Base-by-base conservation (phyloP, 2,888 invertebrate species). In the Therioaphis trifolii region DNA sequence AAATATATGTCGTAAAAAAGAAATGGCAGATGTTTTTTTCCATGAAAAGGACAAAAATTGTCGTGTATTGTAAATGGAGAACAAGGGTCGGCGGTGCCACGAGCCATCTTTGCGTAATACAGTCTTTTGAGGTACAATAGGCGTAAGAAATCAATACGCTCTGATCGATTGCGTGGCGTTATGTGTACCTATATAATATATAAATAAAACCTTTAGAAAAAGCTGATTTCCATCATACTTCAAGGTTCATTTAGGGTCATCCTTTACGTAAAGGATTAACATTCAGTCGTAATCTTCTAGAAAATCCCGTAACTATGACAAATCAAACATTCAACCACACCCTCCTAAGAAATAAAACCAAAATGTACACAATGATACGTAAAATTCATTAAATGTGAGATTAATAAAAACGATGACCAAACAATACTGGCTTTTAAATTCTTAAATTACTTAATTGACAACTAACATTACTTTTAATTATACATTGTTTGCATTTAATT, bases 21-120 rank as follows among this genome's bases (percentile, higher is more conserved):
- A 52, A 12, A 46, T n/a, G 40, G 82, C 82, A 82, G 82, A 82
- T 82, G 82, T 74, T 82, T 63, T 4, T 63, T 72, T 82, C 61
- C 49, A 35, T 35, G 72, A 72, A 80, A 49, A 80, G 71, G 14
- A 52, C 63, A 27, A 80, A 72, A 80, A 72, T 80, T 72, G 46
- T 80, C 35, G 61, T 35, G 35, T 21, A 72, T 58, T 58, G 58
- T 71, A 12, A n/a, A 40, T 40, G 35, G 27, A 61, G 76, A 63
- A 61, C 58, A 21, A 40, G 15, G 43, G n/a, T 27, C 15, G 43
- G 21, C 21, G 52, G 55, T 27, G 80, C 61, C 80, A 80, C 80
- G 72, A 80, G 80, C 80, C 80, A 72, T 72, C 61, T 72, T 72
- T 72, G 27, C 72, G 82, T 55, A 61, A 74, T 55, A 29, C 27